A percentile compares a stretch with the other conserved stretches of the same genome.
These are phyloP conservation scores for Tipula lateralis DNA, from an alignment of 2,888 invertebrate species.

Conservation along the genomic window DNA sequence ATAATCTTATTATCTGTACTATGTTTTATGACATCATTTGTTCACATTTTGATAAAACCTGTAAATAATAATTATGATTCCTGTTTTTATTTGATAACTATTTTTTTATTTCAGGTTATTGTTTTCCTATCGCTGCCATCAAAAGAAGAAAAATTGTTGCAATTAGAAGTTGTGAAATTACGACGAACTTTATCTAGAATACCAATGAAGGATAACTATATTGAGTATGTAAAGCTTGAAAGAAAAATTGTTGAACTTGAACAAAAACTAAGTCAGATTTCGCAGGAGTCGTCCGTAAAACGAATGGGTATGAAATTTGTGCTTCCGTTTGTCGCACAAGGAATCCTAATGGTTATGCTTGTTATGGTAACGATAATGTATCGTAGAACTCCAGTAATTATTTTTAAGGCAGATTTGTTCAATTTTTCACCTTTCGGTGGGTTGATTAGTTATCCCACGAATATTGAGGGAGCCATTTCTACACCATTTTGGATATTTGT, in stretches of 20 bases:
- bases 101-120: constrained; percentile 33
- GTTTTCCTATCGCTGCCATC: constrained; percentile 32
- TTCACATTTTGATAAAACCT: constrained; percentile 38
- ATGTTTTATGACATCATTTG: constrained; percentile 38
- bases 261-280: constrained; percentile 28
- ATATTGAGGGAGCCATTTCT: constrained; percentile 50
- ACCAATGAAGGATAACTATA: constrained; percentile 35
- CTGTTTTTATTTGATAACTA: neutral
- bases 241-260: constrained; percentile 34
- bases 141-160: constrained; percentile 31
- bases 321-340: constrained; percentile 47
- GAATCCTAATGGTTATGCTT: constrained; percentile 44
- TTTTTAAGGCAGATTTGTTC: constrained; percentile 45
- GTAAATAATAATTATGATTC: constrained; percentile 35
- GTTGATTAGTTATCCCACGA: constrained; percentile 52
- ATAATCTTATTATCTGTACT: constrained; percentile 38
- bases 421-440: constrained; percentile 51
- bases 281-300: neutral
- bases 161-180: constrained; percentile 32
- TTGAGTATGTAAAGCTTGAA: constrained; percentile 34
- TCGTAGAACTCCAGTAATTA: constrained; percentile 49
- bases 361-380: constrained; percentile 48
- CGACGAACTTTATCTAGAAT: constrained; percentile 32
- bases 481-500: constrained; percentile 54
- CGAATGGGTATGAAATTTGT: constrained; percentile 32